Percentiles rank a stretch among this genome's conserved stretches.
Evolutionary conservation across 2,113 vertebrate species (phyloP).

Genomic region (Notechis scutatus): DNA sequence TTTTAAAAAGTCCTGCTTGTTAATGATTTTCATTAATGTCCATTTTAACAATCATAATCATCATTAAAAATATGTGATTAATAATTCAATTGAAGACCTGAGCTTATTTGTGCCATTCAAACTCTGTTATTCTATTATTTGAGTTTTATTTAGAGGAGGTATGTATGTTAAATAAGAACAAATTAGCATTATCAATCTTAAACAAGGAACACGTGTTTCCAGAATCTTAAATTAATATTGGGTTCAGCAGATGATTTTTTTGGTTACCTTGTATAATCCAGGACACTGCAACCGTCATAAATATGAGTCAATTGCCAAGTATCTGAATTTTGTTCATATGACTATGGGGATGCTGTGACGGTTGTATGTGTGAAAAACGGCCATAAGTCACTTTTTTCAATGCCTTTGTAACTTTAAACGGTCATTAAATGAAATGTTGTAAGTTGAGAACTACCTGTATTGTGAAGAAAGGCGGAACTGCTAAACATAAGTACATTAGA

Average conservation of each 20-base stretch:
- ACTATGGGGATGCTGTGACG: neutral
- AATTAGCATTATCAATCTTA: neutral
- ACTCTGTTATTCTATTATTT: neutral
- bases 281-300: neutral
- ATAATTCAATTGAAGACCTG: neutral
- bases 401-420: neutral
- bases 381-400: neutral
- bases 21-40: slow-evolving; percentile 2
- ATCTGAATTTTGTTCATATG: neutral
- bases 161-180: neutral
- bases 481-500: neutral
- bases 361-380: neutral
- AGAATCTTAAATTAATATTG: neutral
- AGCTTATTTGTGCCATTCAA: neutral
- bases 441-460: neutral
- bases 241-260: neutral
- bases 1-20: neutral
- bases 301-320: neutral
- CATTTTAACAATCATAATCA: neutral
- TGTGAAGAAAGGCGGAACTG: neutral
- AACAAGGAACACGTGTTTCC: neutral
- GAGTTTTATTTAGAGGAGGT: neutral
- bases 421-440: neutral
- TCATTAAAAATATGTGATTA: neutral
- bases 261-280: neutral